These are phyloP conservation scores for Melolontha melolontha DNA, from an alignment of 2,888 invertebrate genomes.

Conservation along the genomic window DNA sequence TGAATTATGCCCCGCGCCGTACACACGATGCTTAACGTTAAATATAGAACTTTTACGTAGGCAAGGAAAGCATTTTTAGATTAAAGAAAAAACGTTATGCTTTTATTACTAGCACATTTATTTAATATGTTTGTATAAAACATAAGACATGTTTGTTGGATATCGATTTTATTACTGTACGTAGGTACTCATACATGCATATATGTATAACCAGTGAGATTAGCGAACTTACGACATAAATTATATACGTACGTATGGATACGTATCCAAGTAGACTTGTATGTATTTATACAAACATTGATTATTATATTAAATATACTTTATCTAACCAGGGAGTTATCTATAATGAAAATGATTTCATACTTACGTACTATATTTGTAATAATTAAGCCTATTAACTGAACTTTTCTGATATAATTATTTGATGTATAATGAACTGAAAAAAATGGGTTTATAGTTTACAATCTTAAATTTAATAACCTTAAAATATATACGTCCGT, in stretches of 20 bases:
- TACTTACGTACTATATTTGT: no score
- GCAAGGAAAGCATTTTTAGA: constrained; percentile 1
- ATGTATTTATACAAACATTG: not conserved
- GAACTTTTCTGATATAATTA: no score
- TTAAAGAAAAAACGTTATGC: not conserved
- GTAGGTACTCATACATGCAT: constrained; percentile 2
- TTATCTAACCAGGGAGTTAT: not conserved
- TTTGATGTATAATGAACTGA: no score
- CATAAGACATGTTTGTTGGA: constrained; percentile 6
- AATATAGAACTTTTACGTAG: constrained; percentile 30
- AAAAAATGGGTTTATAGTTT: no score
- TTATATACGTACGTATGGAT: constrained; percentile 6
- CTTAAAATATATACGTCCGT: no score
- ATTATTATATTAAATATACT: not conserved
- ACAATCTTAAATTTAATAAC: no score
- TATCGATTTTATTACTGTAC: constrained; percentile 14
- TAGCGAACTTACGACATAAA: constrained; percentile 11
- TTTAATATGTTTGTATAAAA: not conserved
- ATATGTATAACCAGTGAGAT: constrained; percentile 21
- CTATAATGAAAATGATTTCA: no score
- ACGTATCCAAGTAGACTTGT: not conserved
- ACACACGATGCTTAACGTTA: constrained; percentile 16
- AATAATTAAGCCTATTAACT: no score
- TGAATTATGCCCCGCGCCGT: constrained; percentile 30
- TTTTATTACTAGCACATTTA: not conserved